Base-by-base conservation (phyloP, 2,888 invertebrate species). In the Podabrus alpinus region DNA sequence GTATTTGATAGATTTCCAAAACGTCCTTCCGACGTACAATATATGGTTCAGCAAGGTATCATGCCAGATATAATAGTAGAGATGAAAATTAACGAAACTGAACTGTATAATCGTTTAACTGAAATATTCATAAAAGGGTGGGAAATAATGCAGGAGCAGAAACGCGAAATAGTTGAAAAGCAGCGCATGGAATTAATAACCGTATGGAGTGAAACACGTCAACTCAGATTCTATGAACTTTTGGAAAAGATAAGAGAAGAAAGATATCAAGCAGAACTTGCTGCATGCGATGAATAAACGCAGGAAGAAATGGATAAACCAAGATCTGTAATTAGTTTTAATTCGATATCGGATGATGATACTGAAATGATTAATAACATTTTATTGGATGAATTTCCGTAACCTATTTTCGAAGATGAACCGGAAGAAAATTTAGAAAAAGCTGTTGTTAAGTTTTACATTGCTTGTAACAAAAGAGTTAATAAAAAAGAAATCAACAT, bases 1-100 rank as follows among this genome's bases (percentile, higher is more conserved):
- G 87, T 92, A 60, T 83, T 93, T 59, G 91, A 92, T 83, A 91
- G 90, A 69, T 92, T 91, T 86, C 93, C 93, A 9, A 90, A 88
- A 83, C 84, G 89, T 74, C 83, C 88, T 7, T 85, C 86, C 68
- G 92, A 92, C 83, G 83, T 90, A 2, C 88, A 90, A 77, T 87
- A 88, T 59, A 90, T 92, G 88, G 74, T 87, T 5, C 81, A 87
- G 19, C 85, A 87, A 79, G 88, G 85, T 81, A 87, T 89, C 45
- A 88, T 92, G 69, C 92, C 93, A 0, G 92, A 92, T 83, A 80
- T 91, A 71, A 83, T 92, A 9, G 84, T 92, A 62, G 88, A 90
- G 83, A 82, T 92, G 76, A 86, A 88, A 77, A 85, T 86, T 29
- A 85, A 81, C 10, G 79, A 82, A 16, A 72, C 78, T 9, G 79